A percentile compares a stretch with the other conserved stretches of the same genome.
Evolutionary conservation across 92 coral and sea anemone genomes (phyloP).

Genomic region (Ricordea florida): DNA sequence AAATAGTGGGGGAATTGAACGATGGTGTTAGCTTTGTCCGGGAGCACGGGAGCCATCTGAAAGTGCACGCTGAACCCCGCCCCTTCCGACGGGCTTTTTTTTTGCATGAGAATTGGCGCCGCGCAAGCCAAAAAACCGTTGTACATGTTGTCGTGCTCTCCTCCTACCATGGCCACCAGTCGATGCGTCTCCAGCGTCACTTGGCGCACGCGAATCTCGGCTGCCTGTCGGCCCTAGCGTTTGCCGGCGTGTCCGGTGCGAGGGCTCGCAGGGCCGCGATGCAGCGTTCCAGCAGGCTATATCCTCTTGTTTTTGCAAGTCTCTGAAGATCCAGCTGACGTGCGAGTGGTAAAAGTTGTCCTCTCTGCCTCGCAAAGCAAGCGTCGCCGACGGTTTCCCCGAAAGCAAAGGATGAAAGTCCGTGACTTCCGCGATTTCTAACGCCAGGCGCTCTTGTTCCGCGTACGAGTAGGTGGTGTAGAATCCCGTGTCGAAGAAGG

Average conservation of each 20-base stretch:
- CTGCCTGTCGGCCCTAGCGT: not conserved
- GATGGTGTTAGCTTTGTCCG: not conserved
- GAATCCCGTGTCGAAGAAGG: not conserved
- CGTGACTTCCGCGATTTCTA: not conserved
- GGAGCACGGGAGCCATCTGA: slow-evolving; percentile 3
- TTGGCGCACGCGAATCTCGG: not conserved
- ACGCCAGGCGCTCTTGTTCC: not conserved
- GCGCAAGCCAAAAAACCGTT: not conserved
- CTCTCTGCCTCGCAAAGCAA: not conserved
- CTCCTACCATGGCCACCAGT: not conserved
- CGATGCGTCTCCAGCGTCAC: slow-evolving; percentile 3
- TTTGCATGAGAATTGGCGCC: not conserved
- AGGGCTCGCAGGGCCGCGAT: not conserved
- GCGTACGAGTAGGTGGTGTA: not conserved
- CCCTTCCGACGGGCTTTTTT: not conserved
- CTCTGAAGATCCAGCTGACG: not conserved
- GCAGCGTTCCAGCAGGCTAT: not conserved
- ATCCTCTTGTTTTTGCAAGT: not conserved
- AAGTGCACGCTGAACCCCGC: not conserved
- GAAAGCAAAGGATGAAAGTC: not conserved
- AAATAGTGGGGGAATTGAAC: slow-evolving; percentile 3
- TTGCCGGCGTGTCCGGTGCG: not conserved
- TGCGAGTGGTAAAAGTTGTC: slow-evolving; percentile 5
- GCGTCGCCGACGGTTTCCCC: not conserved
- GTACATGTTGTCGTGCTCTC: not conserved